Conservation (phyloP, 2,113 vertebrate genomes). For the Connochaetes taurinus region DNA sequence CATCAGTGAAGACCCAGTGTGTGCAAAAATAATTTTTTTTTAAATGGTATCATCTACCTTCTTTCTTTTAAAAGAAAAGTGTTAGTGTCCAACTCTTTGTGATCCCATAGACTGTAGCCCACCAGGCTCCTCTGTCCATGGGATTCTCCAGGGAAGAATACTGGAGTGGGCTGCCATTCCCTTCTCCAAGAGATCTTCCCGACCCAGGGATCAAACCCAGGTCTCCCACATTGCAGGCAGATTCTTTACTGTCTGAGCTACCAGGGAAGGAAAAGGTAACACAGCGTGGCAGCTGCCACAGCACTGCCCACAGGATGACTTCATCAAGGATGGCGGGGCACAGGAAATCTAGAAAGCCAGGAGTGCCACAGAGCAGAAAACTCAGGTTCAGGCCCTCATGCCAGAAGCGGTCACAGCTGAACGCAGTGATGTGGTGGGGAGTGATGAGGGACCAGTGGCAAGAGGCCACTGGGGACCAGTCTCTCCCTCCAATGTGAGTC, state of each 20-base stretch:
- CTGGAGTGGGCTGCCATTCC: not conserved
- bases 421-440: not conserved
- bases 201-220: not conserved
- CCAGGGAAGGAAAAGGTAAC: not conserved
- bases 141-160: not conserved
- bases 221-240: accelerated
- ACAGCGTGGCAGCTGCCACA: not conserved
- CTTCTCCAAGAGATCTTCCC: not conserved
- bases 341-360: not conserved
- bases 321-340: not conserved
- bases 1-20: not conserved
- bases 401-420: not conserved
- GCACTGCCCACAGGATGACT: not conserved
- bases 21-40: not conserved
- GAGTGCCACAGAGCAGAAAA: not conserved
- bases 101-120: not conserved
- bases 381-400: too few species aligned
- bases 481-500: not conserved
- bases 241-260: not conserved
- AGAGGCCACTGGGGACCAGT: not conserved
- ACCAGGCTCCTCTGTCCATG: not conserved
- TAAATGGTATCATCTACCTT: not conserved
- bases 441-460: not conserved
- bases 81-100: not conserved
- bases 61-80: not conserved